Percentiles rank a stretch among this genome's conserved stretches.
phyloP scores from a whole-genome alignment of 2,113 vertebrate species.

The Passer montanus region DNA sequence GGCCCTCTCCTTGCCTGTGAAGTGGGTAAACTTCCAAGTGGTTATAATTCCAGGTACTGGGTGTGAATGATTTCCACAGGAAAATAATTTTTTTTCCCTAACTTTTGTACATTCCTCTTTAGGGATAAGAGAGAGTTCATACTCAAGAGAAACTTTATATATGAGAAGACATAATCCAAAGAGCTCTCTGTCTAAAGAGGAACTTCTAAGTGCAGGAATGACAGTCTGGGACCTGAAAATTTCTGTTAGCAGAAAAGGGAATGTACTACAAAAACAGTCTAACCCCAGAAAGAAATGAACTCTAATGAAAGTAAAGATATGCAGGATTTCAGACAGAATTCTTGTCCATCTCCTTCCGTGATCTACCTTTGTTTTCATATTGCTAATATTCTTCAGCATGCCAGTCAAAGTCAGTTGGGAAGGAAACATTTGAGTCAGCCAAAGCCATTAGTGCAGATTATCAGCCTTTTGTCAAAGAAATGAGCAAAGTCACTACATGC shows the following conservation, averaged over 20 bases:
- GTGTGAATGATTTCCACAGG: not conserved
- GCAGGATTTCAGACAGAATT: not conserved
- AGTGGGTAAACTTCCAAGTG: not conserved
- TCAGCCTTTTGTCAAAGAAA: constrained; percentile 28
- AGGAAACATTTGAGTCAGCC: constrained; percentile 23
- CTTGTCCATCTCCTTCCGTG: not conserved
- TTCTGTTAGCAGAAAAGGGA: not conserved
- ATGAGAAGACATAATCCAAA: not conserved
- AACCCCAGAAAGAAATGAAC: not conserved
- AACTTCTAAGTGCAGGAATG: not conserved
- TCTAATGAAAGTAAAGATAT: not conserved
- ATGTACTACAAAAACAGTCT: not conserved
- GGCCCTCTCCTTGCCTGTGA: not conserved
- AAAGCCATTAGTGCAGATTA: constrained; percentile 23
- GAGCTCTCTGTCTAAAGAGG: not conserved
- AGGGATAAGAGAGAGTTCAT: not conserved
- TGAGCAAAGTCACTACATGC: constrained; percentile 37
- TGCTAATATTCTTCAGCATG: not conserved
- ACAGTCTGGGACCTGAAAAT: not conserved
- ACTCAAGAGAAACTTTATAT: not conserved
- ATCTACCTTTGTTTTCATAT: not conserved
- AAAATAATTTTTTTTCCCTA: not conserved
- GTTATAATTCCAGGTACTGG: not conserved
- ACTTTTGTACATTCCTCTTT: not conserved
- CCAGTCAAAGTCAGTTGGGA: constrained; percentile 19